Percentiles rank a stretch among this genome's conserved stretches.
These are phyloP conservation scores for Hylyphantes graminicola DNA, from an alignment of 1,140 invertebrate genomes.

Conservation along the genomic window DNA sequence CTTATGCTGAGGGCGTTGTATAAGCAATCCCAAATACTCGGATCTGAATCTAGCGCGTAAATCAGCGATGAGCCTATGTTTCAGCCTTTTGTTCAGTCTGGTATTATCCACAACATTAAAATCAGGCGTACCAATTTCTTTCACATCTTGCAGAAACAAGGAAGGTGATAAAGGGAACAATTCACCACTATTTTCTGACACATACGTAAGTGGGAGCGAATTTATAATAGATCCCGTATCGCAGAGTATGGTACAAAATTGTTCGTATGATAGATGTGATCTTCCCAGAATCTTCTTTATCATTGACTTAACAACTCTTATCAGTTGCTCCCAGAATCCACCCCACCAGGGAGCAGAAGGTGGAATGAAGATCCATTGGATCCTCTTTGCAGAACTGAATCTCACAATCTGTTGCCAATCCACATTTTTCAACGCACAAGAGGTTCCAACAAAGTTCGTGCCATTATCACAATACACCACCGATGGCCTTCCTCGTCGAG, in stretches of 20 bases:
- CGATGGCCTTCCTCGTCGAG: not conserved
- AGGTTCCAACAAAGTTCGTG: not conserved
- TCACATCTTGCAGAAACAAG: slow-evolving; percentile 16
- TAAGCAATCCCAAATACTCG: slow-evolving; percentile 5
- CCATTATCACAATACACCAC: not conserved
- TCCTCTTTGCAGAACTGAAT: not conserved
- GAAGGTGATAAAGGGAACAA: not conserved
- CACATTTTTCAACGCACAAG: too few species aligned
- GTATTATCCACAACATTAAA: not conserved
- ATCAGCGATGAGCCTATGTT: slow-evolving; percentile 5
- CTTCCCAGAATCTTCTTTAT: not conserved
- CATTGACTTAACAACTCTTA: not conserved
- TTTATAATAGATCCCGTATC: slow-evolving; percentile 2
- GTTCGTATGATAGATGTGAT: not conserved
- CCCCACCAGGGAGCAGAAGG: not conserved
- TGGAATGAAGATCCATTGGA: not conserved
- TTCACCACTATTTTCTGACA: slow-evolving; percentile 3
- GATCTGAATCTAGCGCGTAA: slow-evolving; percentile 16
- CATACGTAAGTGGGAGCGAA: not conserved
- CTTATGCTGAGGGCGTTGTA: not conserved
- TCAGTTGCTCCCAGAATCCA: not conserved
- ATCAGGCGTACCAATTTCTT: slow-evolving; percentile 5
- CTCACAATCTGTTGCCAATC: not conserved
- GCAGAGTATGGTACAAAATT: not conserved
- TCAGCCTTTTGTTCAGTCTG: slow-evolving; percentile 8